phyloP scores from a whole-genome alignment of 2,888 invertebrate species.

The Parelbella ahira region DNA sequence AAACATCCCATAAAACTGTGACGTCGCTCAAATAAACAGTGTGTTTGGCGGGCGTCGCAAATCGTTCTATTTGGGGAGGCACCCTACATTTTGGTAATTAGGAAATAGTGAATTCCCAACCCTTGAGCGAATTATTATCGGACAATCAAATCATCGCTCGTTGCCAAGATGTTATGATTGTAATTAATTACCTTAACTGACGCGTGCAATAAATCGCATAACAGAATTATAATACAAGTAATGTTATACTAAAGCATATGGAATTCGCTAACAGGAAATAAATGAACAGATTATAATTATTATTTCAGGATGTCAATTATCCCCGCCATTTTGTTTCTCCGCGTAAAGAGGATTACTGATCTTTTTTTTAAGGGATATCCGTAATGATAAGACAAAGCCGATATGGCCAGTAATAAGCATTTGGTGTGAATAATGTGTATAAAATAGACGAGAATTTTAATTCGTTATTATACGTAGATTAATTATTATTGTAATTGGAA shows the following conservation, averaged over 20 bases:
- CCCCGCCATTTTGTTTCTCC: constrained; percentile 3
- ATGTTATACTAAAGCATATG: too few relatives aligned
- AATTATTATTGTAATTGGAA: too few relatives aligned
- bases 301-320: too few relatives aligned
- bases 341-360: constrained; percentile 5
- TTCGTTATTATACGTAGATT: too few relatives aligned
- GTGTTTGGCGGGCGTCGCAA: constrained; percentile 15
- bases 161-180: constrained; percentile 51
- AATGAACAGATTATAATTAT: background rate
- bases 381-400: constrained; percentile 13
- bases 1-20: constrained; percentile 15
- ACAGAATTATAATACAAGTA: too few relatives aligned
- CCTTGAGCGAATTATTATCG: constrained; percentile 52
- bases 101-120: constrained; percentile 76
- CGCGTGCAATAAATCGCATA: too few relatives aligned
- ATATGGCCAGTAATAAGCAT: too few relatives aligned
- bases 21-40: constrained; percentile 18
- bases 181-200: too few relatives aligned
- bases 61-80: constrained; percentile 26
- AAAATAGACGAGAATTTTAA: too few relatives aligned
- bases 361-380: constrained; percentile 19
- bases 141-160: constrained; percentile 45
- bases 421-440: too few relatives aligned
- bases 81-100: constrained; percentile 61
- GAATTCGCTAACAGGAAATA: too few relatives aligned